These are phyloP conservation scores for Gortyna flavago DNA, from an alignment of 2,888 invertebrate species.

Conservation along the genomic window DNA sequence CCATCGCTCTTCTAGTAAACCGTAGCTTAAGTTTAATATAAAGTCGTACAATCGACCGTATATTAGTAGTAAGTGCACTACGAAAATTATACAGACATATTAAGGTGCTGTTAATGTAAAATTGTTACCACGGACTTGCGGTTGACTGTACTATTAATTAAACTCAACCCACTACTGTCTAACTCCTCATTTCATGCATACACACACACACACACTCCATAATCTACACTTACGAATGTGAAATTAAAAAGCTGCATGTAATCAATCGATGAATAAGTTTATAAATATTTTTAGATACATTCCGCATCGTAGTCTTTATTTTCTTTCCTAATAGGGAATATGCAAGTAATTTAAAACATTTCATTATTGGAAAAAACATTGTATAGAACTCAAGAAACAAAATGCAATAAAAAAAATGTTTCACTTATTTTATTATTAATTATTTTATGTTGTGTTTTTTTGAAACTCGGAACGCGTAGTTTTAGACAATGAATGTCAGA, in stretches of 20 bases:
- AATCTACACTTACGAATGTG: slow-evolving; percentile 82
- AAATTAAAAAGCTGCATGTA: slow-evolving; percentile 83
- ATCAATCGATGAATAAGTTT: slow-evolving; percentile 32
- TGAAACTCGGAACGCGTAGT: background rate
- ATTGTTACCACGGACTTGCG: background rate
- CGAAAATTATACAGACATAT: background rate
- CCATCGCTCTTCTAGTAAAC: background rate
- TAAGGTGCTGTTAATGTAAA: slow-evolving; percentile 1
- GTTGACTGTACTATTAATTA: slow-evolving; percentile 3
- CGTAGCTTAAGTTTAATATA: background rate
- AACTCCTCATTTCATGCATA: slow-evolving; percentile 42
- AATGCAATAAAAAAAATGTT: background rate
- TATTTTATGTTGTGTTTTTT: background rate
- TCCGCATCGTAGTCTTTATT: background rate
- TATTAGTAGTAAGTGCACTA: slow-evolving; percentile 1
- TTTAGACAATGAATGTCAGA: background rate
- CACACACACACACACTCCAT: slow-evolving; percentile 24
- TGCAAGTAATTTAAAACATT: background rate
- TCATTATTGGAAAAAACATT: background rate
- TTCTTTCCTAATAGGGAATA: background rate
- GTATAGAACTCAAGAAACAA: background rate
- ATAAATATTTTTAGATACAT: background rate
- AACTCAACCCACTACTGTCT: slow-evolving; percentile 9
- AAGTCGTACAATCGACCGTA: slow-evolving; percentile 14
- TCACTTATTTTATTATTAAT: background rate